Evolutionary conservation across 2,797 vertebrate genomes (phyloP).

Genomic region (Melanotaenia nigrans): DNA sequence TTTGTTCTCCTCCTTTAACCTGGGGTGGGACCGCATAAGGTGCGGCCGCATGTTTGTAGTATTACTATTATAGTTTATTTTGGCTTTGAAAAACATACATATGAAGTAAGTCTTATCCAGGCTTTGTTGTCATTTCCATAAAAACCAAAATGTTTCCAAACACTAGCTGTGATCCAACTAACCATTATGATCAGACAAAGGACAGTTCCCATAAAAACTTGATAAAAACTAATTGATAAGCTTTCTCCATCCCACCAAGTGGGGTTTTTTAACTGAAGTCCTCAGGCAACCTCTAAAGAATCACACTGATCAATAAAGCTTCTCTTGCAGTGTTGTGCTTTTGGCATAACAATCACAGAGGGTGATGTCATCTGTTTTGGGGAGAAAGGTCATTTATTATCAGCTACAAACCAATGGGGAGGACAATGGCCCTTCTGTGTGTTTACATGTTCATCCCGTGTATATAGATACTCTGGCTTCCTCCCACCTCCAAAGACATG

Average conservation of each 20-base stretch:
- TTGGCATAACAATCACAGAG: conserved; percentile 54
- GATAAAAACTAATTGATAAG: conserved; percentile 37
- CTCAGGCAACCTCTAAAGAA: conserved; percentile 53
- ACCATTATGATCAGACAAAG: conserved; percentile 30
- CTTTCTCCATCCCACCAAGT: conserved; percentile 20
- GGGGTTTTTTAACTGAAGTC: conserved; percentile 49
- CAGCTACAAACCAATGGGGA: conserved; percentile 44
- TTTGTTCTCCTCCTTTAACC: too few species aligned
- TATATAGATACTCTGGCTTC: too few species aligned
- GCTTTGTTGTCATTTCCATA: too few species aligned
- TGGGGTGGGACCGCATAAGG: too few species aligned
- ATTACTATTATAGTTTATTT: too few species aligned
- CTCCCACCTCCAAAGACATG: too few species aligned
- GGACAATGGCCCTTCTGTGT: conserved; percentile 23
- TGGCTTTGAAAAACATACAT: too few species aligned
- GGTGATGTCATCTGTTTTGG: conserved; percentile 75
- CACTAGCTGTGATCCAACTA: conserved; percentile 16
- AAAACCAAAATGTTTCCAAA: too few species aligned
- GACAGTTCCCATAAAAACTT: conserved; percentile 29
- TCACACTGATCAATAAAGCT: conserved; percentile 50
- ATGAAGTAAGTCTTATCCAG: too few species aligned
- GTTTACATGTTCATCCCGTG: too few species aligned
- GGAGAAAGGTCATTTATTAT: conserved; percentile 71
- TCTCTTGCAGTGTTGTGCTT: conserved; percentile 53
- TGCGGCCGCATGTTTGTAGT: too few species aligned